These are phyloP conservation scores for Picathartes gymnocephalus DNA, from an alignment of 2,113 vertebrate genomes.

Conservation along the genomic window DNA sequence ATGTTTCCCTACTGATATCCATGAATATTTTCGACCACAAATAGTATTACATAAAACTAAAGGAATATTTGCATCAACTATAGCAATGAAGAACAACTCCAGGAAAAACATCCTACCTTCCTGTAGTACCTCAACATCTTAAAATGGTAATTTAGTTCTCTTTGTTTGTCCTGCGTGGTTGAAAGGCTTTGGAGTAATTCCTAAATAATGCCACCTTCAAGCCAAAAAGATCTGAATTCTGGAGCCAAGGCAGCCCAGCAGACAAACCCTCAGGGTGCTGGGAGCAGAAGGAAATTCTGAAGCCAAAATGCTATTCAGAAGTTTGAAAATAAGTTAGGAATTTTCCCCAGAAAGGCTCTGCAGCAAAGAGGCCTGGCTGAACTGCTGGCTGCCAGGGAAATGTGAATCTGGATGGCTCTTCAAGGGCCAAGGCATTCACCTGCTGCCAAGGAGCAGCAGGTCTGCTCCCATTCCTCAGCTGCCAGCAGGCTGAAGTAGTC, in stretches of 20 bases:
- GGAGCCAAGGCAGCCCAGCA: background rate
- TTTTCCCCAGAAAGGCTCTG: background rate
- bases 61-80: background rate
- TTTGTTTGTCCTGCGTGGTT: background rate
- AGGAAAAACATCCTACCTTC: background rate
- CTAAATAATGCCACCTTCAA: background rate
- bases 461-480: slow-evolving; percentile 19
- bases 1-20: background rate
- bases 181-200: background rate
- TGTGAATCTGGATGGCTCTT: background rate
- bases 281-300: background rate
- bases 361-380: background rate
- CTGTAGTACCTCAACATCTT: background rate
- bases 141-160: background rate
- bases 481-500: background rate
- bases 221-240: background rate
- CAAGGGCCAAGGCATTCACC: slow-evolving; percentile 1
- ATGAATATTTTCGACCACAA: background rate
- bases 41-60: background rate
- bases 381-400: background rate
- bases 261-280: background rate
- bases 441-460: slow-evolving; percentile 26
- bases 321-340: background rate
- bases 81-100: background rate
- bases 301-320: background rate